phyloP scores from a whole-genome alignment of 2,888 invertebrate species.

The Zele albiditarsus region DNA sequence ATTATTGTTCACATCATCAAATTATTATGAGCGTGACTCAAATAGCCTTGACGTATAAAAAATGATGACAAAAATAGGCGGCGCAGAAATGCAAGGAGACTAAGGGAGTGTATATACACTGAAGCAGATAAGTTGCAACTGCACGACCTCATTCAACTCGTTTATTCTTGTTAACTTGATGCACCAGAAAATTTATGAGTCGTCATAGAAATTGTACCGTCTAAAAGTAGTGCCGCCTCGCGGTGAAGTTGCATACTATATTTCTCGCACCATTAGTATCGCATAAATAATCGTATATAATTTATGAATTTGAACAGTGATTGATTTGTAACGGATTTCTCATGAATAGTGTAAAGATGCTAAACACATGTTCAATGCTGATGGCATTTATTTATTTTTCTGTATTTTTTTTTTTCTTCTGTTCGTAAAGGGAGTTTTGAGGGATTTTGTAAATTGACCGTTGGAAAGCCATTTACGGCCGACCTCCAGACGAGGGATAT shows the following conservation, averaged over 20 bases:
- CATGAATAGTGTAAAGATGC: background rate
- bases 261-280: conserved; percentile 38
- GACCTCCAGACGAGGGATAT: background rate
- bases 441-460: background rate
- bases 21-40: background rate
- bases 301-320: conserved; percentile 31
- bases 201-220: conserved; percentile 32
- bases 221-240: conserved; percentile 36
- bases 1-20: background rate
- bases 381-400: background rate
- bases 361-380: background rate
- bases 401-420: background rate
- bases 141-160: conserved; percentile 47
- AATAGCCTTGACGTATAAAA: conserved; percentile 4
- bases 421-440: background rate
- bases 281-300: conserved; percentile 50
- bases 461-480: background rate
- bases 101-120: background rate
- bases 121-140: conserved; percentile 1
- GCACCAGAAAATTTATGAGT: conserved; percentile 49
- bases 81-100: conserved; percentile 31
- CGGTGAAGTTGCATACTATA: conserved; percentile 19
- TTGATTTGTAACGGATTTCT: background rate
- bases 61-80: conserved; percentile 35
- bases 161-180: conserved; percentile 49